Conservation (phyloP, 2,113 vertebrate species). For the Megaceryle maxima region DNA sequence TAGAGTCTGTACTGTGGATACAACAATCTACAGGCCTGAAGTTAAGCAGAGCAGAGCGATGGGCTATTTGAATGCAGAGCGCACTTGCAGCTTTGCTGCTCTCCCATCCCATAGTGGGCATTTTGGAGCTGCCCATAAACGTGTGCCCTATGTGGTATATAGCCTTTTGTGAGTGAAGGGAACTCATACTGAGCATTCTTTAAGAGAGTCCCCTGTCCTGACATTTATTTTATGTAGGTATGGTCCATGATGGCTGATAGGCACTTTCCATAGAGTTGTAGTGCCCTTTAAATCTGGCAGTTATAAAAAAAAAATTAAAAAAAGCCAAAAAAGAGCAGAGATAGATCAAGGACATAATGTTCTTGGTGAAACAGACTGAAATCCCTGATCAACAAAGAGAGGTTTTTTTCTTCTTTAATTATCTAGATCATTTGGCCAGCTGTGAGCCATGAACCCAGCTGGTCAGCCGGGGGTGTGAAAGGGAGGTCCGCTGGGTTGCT, state of each 20-base stretch:
- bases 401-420: constrained; percentile 72
- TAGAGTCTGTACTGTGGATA: no score
- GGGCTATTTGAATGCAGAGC: background rate
- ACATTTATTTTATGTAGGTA: constrained; percentile 54
- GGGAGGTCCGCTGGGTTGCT: background rate
- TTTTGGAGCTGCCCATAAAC: background rate
- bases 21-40: rapidly evolving
- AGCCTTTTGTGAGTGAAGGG: background rate
- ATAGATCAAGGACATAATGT: constrained; percentile 71
- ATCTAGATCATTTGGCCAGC: constrained; percentile 78
- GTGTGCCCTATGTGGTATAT: background rate
- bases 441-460: constrained; percentile 71
- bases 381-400: constrained; percentile 66
- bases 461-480: constrained; percentile 54
- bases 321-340: constrained; percentile 46
- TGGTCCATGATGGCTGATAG: constrained; percentile 2
- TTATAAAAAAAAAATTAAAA: background rate
- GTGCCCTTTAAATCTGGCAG: constrained; percentile 43
- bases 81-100: background rate
- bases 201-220: background rate
- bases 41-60: background rate
- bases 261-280: background rate
- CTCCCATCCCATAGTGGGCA: background rate
- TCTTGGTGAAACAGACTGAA: constrained; percentile 73
- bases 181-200: background rate